Percentiles rank a stretch among this genome's conserved stretches.
Evolutionary conservation across 2,113 vertebrate species (phyloP).

Genomic region (Machaerirhynchus nigripectus): DNA sequence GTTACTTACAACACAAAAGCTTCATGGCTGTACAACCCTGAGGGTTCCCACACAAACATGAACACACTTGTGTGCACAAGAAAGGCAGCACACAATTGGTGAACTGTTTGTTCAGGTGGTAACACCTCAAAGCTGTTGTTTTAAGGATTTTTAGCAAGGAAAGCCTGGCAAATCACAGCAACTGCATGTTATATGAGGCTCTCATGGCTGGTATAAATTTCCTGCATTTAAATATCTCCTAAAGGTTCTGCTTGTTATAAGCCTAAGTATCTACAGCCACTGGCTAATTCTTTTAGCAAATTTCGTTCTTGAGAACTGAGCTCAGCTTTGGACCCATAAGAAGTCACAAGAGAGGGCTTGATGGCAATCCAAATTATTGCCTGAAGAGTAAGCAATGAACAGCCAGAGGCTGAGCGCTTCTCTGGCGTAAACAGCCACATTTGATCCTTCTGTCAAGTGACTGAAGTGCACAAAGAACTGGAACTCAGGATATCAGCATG

Average conservation of each 20-base stretch:
- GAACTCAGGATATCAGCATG: background rate
- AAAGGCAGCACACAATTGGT: background rate
- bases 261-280: background rate
- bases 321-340: background rate
- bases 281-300: background rate
- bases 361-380: background rate
- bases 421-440: background rate
- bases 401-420: background rate
- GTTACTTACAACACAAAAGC: background rate
- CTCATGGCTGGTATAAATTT: background rate
- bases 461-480: background rate
- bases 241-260: background rate
- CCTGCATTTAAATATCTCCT: background rate
- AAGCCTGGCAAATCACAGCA: background rate
- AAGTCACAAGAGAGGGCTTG: background rate
- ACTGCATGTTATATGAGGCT: background rate
- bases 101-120: background rate
- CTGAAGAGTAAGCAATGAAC: background rate
- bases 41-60: background rate
- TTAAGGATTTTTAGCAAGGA: background rate
- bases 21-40: background rate
- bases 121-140: background rate
- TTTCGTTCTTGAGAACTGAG: background rate
- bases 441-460: background rate
- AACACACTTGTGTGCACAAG: rapidly evolving